These are phyloP conservation scores for Dendrocopos noguchii DNA, from an alignment of 2,113 vertebrate species.

Conservation along the genomic window DNA sequence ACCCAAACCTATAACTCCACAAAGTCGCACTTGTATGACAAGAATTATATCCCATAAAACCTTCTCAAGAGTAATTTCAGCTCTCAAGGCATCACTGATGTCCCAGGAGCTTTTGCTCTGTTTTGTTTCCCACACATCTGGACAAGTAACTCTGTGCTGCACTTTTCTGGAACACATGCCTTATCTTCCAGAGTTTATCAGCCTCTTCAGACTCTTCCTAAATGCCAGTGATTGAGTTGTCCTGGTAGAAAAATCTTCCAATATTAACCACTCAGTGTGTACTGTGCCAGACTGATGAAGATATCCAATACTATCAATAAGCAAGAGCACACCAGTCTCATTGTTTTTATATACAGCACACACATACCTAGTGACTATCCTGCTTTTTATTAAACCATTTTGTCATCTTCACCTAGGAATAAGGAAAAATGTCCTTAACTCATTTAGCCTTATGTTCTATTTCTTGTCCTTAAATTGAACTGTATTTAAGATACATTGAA, in stretches of 20 bases:
- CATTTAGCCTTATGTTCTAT: background rate
- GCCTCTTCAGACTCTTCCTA: background rate
- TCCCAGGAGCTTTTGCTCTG: background rate
- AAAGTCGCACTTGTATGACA: background rate
- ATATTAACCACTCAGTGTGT: background rate
- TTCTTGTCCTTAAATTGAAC: background rate
- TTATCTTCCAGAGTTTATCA: background rate
- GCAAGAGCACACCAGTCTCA: background rate
- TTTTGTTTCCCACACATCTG: background rate
- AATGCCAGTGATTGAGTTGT: background rate
- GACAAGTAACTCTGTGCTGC: background rate
- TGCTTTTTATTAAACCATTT: background rate
- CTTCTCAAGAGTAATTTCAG: background rate
- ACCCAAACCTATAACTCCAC: background rate
- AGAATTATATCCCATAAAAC: background rate
- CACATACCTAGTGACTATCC: fast-evolving
- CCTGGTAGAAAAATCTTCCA: background rate
- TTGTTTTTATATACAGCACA: background rate
- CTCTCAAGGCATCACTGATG: background rate
- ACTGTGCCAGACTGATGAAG: background rate
- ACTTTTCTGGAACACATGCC: background rate
- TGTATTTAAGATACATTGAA: background rate
- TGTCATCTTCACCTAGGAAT: background rate
- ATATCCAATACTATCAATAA: background rate
- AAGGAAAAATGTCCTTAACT: too few relatives aligned